phyloP scores from a whole-genome alignment of 2,113 vertebrate genomes.

The Dolichallabes microphthalmus region DNA sequence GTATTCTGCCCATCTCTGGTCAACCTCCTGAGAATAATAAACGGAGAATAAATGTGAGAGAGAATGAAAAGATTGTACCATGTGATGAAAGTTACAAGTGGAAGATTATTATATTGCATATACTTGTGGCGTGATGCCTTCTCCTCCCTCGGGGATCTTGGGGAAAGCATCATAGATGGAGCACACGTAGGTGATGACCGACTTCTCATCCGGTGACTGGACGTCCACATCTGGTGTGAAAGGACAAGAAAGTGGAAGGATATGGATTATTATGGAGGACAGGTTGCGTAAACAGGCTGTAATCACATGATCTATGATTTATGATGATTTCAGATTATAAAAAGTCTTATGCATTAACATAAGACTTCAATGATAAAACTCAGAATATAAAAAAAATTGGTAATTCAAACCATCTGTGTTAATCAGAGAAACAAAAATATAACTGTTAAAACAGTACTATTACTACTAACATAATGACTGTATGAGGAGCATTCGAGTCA shows the following conservation, averaged over 20 bases:
- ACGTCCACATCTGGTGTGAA: constrained; percentile 87
- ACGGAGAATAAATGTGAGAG: background rate
- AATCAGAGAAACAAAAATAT: background rate
- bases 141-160: constrained; percentile 95
- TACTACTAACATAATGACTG: background rate
- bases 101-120: constrained; percentile 44
- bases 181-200: constrained; percentile 97
- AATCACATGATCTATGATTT: background rate
- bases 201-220: constrained; percentile 94
- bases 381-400: background rate
- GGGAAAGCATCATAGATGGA: constrained; percentile 99
- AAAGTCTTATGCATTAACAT: background rate
- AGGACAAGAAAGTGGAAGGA: background rate
- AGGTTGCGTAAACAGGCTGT: background rate
- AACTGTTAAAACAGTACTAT: background rate
- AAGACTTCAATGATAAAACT: background rate
- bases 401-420: background rate
- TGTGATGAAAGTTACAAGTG: background rate
- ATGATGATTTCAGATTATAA: background rate
- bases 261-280: too few relatives aligned
- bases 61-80: background rate
- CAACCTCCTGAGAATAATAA: constrained; percentile 82
- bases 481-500: too few relatives aligned
- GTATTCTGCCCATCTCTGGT: constrained; percentile 91
- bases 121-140: constrained; percentile 89